Conservation (phyloP, 2,888 invertebrate genomes). For the Seladonia tumulorum region DNA sequence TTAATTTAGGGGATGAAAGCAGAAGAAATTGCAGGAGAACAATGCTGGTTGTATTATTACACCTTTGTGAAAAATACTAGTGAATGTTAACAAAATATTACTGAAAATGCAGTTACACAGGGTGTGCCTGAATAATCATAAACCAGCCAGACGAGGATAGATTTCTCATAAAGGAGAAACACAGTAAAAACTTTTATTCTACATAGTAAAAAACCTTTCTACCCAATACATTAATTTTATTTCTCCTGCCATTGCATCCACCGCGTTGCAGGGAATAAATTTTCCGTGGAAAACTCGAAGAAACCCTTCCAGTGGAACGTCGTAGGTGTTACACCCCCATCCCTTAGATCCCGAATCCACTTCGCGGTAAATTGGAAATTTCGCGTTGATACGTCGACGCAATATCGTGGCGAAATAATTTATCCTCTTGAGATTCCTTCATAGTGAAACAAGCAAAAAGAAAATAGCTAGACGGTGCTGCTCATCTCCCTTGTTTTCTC, state of each 20-base stretch:
- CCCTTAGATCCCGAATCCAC: background rate
- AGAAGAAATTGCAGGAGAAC: background rate
- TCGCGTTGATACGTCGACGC: slow-evolving; percentile 25
- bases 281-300: background rate
- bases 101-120: background rate
- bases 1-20: background rate
- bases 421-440: slow-evolving; percentile 15
- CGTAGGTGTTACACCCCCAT: background rate
- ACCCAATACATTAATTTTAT: background rate
- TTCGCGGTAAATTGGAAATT: slow-evolving; percentile 46
- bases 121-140: background rate
- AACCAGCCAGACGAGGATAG: background rate
- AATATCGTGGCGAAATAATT: slow-evolving; percentile 42
- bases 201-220: background rate
- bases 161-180: background rate
- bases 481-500: background rate
- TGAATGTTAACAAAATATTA: background rate
- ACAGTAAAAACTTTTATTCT: background rate
- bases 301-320: background rate
- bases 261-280: background rate
- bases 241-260: background rate
- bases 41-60: background rate
- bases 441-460: background rate
- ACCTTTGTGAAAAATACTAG: background rate
- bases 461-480: background rate